phyloP scores from a whole-genome alignment of 2,888 invertebrate genomes.

The Chaetogeoica ovagalla region DNA sequence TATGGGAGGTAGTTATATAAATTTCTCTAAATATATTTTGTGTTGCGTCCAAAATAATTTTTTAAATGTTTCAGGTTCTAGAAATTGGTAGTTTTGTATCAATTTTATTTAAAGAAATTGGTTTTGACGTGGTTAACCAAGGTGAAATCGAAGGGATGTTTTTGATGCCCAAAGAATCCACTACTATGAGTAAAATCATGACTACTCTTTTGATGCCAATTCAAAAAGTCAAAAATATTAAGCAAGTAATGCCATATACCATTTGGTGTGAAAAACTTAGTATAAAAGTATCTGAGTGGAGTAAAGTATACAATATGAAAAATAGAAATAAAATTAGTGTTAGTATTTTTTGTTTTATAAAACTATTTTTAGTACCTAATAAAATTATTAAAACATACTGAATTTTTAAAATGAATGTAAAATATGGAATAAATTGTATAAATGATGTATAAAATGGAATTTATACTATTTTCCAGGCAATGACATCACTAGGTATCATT shows the following conservation, averaged over 20 bases:
- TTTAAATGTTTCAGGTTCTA: slow-evolving; percentile 61
- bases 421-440: neutral
- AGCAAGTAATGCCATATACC: slow-evolving; percentile 65
- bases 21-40: neutral
- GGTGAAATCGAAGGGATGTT: slow-evolving; percentile 66
- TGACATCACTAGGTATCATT: slow-evolving; percentile 63
- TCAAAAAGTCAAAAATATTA: slow-evolving; percentile 56
- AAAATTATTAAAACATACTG: too few species aligned
- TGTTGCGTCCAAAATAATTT: neutral
- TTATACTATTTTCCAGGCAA: slow-evolving; percentile 59
- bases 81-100: slow-evolving; percentile 65
- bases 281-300: slow-evolving; percentile 63
- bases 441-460: neutral
- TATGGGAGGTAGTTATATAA: slow-evolving; percentile 64
- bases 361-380: neutral
- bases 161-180: slow-evolving; percentile 64
- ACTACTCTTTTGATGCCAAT: slow-evolving; percentile 63
- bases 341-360: slow-evolving; percentile 9
- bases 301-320: slow-evolving; percentile 57
- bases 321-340: slow-evolving; percentile 43
- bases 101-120: slow-evolving; percentile 62
- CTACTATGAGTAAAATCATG: slow-evolving; percentile 63
- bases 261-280: slow-evolving; percentile 64
- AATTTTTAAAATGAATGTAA: too few species aligned
- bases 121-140: slow-evolving; percentile 64